phyloP scores from a whole-genome alignment of 2,113 vertebrate genomes.

The Brachionichthys hirsutus region DNA sequence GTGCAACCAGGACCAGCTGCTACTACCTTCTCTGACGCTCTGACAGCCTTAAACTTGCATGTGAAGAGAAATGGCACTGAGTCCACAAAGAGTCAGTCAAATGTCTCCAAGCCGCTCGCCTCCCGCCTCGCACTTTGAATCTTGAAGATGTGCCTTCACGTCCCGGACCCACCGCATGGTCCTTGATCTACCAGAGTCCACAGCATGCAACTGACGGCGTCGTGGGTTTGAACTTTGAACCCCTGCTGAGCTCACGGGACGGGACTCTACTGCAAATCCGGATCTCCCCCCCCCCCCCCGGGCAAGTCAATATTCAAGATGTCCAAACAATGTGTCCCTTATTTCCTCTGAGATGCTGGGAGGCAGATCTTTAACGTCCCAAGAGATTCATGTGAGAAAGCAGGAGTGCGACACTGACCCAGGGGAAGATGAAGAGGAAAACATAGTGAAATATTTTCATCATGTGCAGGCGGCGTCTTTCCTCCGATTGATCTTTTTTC shows the following conservation, averaged over 20 bases:
- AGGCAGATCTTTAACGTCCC: constrained; percentile 9
- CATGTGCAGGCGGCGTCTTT: constrained; percentile 13
- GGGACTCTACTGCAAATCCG: constrained; percentile 21
- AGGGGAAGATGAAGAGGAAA: constrained; percentile 7
- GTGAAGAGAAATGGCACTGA: constrained; percentile 31
- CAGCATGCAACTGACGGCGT: too few species aligned
- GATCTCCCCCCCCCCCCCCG: constrained; percentile 30
- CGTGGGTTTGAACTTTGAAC: too few species aligned
- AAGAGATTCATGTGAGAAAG: constrained; percentile 15
- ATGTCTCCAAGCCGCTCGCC: constrained; percentile 16
- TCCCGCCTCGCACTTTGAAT: constrained; percentile 52
- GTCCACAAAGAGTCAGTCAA: constrained; percentile 37
- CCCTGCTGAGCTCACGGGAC: background rate
- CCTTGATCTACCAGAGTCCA: too few species aligned
- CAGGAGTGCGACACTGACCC: background rate
- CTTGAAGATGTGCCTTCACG: constrained; percentile 35
- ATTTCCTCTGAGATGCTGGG: constrained; percentile 3
- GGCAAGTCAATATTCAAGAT: constrained; percentile 43
- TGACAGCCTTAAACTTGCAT: constrained; percentile 41
- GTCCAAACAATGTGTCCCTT: constrained; percentile 50
- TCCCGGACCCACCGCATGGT: constrained; percentile 28
- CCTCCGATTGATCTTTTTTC: constrained; percentile 24
- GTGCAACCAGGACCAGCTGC: too few species aligned
- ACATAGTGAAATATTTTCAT: constrained; percentile 30
- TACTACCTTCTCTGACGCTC: constrained; percentile 31